A percentile compares a stretch with the other conserved stretches of the same genome.
Evolutionary conservation across 2,797 vertebrate species (phyloP).

Genomic region (Pseudotriccus pelzelni): DNA sequence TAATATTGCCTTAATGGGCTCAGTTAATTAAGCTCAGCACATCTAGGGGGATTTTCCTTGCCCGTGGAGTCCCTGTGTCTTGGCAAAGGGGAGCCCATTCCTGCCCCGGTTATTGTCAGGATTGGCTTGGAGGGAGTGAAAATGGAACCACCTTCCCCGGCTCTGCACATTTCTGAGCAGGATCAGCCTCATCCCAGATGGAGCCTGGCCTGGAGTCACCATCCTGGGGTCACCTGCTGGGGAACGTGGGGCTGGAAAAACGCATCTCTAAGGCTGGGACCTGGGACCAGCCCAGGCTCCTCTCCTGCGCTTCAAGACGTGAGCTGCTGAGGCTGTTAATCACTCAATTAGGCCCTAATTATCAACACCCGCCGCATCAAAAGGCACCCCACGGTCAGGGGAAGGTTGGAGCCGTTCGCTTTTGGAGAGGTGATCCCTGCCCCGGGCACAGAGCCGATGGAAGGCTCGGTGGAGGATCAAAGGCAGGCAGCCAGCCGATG

Average conservation of each 20-base stretch:
- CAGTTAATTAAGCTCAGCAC: slow-evolving; percentile 76
- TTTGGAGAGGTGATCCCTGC: slow-evolving; percentile 67
- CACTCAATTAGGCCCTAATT: slow-evolving; percentile 82
- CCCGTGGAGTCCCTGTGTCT: slow-evolving; percentile 26
- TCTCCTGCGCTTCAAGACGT: slow-evolving; percentile 18
- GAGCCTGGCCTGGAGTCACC: slow-evolving; percentile 14
- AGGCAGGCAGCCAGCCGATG: slow-evolving; percentile 66
- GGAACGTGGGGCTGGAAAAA: slow-evolving; percentile 33
- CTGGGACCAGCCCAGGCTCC: background rate
- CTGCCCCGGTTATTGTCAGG: background rate
- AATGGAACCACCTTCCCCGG: background rate
- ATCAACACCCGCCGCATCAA: slow-evolving; percentile 69
- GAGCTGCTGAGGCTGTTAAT: slow-evolving; percentile 70
- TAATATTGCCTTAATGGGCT: slow-evolving; percentile 75
- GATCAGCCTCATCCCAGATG: background rate
- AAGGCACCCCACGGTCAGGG: slow-evolving; percentile 66
- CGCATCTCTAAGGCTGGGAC: background rate
- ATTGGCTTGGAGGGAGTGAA: background rate
- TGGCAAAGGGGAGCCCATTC: slow-evolving; percentile 18
- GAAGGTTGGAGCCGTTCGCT: slow-evolving; percentile 53
- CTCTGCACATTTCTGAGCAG: background rate
- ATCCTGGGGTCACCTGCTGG: background rate
- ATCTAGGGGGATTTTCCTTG: slow-evolving; percentile 57
- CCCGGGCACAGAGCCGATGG: slow-evolving; percentile 45
- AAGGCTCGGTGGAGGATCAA: slow-evolving; percentile 62